A percentile compares a stretch with the other conserved stretches of the same genome.
Conservation (phyloP, 2,797 vertebrate genomes). For the Strix occidentalis region DNA sequence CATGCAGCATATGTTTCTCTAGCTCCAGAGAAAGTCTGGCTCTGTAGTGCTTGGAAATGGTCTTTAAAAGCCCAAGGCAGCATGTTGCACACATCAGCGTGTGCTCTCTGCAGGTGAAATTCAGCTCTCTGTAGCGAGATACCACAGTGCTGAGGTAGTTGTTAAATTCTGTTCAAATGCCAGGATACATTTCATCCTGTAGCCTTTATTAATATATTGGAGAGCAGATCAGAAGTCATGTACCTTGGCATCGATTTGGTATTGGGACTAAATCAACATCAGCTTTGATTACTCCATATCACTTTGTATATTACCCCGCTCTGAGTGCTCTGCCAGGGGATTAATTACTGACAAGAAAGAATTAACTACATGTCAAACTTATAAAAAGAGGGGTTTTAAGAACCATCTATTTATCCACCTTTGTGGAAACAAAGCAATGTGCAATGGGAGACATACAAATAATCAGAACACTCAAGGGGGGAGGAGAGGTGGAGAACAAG, state of each 20-base stretch:
- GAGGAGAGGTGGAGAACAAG: neutral
- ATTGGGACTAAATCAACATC: conserved; percentile 10
- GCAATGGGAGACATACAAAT: neutral
- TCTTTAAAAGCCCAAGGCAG: neutral
- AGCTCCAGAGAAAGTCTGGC: neutral
- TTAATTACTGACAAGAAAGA: conserved; percentile 12
- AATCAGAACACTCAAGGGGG: neutral
- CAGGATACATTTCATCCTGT: neutral
- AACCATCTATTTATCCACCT: neutral
- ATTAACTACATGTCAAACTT: neutral
- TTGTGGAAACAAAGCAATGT: conserved; percentile 33
- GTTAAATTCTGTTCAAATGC: neutral
- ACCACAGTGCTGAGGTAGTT: conserved; percentile 1
- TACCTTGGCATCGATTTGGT: conserved; percentile 8
- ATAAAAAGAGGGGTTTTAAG: neutral
- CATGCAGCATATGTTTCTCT: neutral
- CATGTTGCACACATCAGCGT: neutral
- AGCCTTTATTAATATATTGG: neutral
- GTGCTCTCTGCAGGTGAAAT: neutral
- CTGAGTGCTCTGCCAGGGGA: neutral
- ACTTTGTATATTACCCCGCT: neutral
- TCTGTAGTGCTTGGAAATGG: neutral
- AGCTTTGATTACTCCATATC: neutral
- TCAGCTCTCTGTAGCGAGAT: neutral
- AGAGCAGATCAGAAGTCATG: neutral